Evolutionary conservation across 1,140 invertebrate species (phyloP), one percentile per base, ranked within the genome.

Genomic region (Brachionus sp.): DNA sequence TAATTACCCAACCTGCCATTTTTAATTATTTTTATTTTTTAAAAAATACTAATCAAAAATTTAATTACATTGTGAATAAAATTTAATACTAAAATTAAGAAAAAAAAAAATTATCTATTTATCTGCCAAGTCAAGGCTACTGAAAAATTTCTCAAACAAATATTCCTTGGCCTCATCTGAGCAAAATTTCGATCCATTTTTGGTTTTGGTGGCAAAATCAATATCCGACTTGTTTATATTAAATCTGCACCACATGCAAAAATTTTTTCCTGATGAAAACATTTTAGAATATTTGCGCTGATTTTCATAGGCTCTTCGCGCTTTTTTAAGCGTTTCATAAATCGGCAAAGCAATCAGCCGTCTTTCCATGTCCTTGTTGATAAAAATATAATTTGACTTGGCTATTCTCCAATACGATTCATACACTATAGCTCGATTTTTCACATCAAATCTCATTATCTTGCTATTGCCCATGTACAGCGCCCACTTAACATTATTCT

Each of bases 321-420:
- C 77, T 62, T 80, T 80, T 25, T 64, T 80, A 5, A 80, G 39
- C 4, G 62, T 80, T 37, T 80, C 35, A 80, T 80, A 80, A 66
- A 80, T 80, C 12, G 77, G 77, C 37, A 80, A 29, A 39, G 77
- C 57, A 25, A 80, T 62, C 7, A 80, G 29, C 7, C 77, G 46
- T 25, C 57, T 80, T 4, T 80, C 77, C 19, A 80, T 12, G 2
- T 80, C 77, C 33, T 53, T 39, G 25, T 80, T 80, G 3, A 80
- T 80, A 37, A 80, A 80, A 13, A 64, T n/a, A 33, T 62, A 80
- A 44, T 80, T 80, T 1, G 29, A 39, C 19, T 80, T 62, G 23
- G 50, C 77, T 57, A 80, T 80, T 80, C 57, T 80, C 77, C 77
- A 80, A 23, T 62, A 80, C 5, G 77, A 80, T 64, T 80, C 77